Evolutionary conservation across 2,797 vertebrate genomes (phyloP).

Genomic region (Platalea minor): DNA sequence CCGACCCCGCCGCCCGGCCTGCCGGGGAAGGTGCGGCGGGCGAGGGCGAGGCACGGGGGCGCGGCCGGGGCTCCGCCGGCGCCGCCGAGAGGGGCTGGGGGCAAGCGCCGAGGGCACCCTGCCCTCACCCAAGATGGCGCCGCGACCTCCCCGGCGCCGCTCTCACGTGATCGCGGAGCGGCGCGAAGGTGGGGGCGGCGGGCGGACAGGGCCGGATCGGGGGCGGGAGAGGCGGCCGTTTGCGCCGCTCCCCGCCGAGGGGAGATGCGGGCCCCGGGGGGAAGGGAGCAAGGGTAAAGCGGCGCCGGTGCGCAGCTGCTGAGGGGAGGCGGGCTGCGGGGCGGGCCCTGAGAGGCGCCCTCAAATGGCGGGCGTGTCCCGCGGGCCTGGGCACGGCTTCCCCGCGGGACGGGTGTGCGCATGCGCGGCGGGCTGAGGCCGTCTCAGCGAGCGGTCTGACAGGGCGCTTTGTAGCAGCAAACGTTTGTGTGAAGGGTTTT

Average conservation of each 20-base stretch:
- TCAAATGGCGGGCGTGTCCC: too few species aligned
- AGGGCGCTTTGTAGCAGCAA: accelerated
- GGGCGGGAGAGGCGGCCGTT: too few species aligned
- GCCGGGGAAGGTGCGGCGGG: accelerated
- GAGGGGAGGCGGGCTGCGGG: background rate
- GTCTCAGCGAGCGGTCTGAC: accelerated
- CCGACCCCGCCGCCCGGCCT: accelerated
- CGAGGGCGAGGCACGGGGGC: too few species aligned
- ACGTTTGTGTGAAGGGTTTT: accelerated
- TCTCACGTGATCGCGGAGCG: background rate
- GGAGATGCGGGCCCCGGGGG: background rate
- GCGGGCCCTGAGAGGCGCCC: background rate
- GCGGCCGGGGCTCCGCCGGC: background rate
- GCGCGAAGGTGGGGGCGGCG: too few species aligned
- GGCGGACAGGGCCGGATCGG: too few species aligned
- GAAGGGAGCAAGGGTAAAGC: accelerated
- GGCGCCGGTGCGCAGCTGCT: background rate
- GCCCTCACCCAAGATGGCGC: constrained; percentile 9
- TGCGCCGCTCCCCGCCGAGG: accelerated
- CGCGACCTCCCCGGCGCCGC: background rate
- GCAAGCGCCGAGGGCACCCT: background rate
- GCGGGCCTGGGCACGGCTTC: accelerated
- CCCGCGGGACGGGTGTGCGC: too few species aligned
- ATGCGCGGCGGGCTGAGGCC: background rate
- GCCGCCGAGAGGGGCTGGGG: too few species aligned